Base-by-base conservation (phyloP, 2,888 invertebrate species). In the Sinohyriopsis cumingii region DNA sequence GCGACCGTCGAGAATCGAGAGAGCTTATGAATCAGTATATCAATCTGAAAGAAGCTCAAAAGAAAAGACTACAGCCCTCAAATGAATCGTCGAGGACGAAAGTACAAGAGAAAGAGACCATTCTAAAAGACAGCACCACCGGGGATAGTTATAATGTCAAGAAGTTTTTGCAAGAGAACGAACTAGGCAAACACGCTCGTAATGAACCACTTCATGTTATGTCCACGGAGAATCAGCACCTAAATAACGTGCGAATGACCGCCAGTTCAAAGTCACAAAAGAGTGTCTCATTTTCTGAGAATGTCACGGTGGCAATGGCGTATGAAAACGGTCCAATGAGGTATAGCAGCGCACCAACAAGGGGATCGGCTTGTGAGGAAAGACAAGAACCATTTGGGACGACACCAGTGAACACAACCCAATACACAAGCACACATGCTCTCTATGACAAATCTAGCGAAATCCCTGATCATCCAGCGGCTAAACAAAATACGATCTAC, bases 111-210 rank as follows among this genome's bases (percentile, higher is more conserved):
- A 84, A 81, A 1, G 76, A 78, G 25, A 78, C 78, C 25, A 72
- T 85, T 64, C 75, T 82, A 24, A 82, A 77, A 57, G 86, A 87
- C 65, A 82, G 82, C 62, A 82, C 80, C 12, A 82, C 84, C 73
- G 88, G 87, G 6, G 84, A 82, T 45, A 79, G 78, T 67, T 89
- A 86, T 77, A 89, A 87, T 78, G 85, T 85, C 7, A 73, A 75
- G 60, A 89, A 86, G 72, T 89, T 88, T 76, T 79, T 89, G 28
- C 89, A 89, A 77, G 88, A 89, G 55, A 77, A 86, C 56, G 74
- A 80, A 28, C 68, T 89, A 24, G 77, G 81, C 24, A 77, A 70
- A 25, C 73, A 77, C 72, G 81, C 82, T n/a, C 75, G 87, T 24
- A 76, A 81, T 18, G 89, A 89, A 67, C 88, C 89, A 0, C 72